Evolutionary conservation across 1,140 invertebrate genomes (phyloP), one percentile per base, ranked within the genome.

Genomic region (Plutomurus gul): DNA sequence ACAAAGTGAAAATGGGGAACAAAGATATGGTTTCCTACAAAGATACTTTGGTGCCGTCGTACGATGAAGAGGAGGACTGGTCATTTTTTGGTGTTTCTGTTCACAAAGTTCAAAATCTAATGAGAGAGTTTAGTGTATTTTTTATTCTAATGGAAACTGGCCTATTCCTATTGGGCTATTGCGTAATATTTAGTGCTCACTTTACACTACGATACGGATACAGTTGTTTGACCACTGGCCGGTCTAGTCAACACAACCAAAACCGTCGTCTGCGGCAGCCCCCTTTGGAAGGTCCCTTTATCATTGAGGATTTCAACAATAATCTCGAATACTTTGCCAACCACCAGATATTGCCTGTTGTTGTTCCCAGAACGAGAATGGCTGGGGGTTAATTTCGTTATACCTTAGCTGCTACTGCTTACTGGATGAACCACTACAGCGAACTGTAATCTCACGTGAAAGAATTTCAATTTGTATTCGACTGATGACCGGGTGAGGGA

Each of bases 131-230:
- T 33, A 56, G 77, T 36, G 77, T 78, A 33, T 47, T 78, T 33
- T 36, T 78, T 16, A 78, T 78, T 36, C 18, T 78, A 30, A 6
- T 78, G 18, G 77, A 78, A 73, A 78, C 77, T 1, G 49, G 60
- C 18, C 22, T 78, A 13, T 46, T 78, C 2, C 46, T 78, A 10
- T 16, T 70, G 43, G 77, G 77, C 1, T 78, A 78, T 27, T 78
- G 60, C 33, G 30, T 78, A n/a, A 47, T 78, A 3, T 49, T 78
- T 27, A 70, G 77, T 25, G 43, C 65, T 20, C 65, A 78, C 4
- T 46, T 75, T 13, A 40, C 73, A 1, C 4, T 75, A 20, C 6
- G 37, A 33, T 36, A 20, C 8, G 73, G 73, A 25, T 75, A 75
- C 73, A 40, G 25, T 18, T 4, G n/a, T 36, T 18, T 75, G 18